Evolutionary conservation across 1,140 invertebrate genomes (phyloP), one percentile per base, ranked within the genome.

Genomic region (Antheraea mylitta): DNA sequence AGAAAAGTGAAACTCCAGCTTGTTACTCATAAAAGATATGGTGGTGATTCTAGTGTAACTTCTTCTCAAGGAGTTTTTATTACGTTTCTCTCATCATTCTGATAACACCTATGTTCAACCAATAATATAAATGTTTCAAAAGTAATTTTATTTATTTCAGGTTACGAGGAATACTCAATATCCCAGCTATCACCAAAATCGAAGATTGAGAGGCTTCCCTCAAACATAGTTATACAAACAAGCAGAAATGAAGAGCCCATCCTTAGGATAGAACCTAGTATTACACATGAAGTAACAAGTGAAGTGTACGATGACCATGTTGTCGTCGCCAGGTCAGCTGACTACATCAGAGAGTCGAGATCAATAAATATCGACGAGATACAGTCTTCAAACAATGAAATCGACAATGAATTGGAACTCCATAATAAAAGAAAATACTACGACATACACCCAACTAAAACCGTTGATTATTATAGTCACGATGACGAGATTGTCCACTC

Each of bases 151-250:
- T 76, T 68, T 36, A n/a, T 85, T 93, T 72, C 89, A 93, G 93
- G 87, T 78, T 88, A 92, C 67, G 92, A 93, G 71, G 92, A 94
- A 71, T 93, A 93, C 81, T 91, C 93, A 19, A 93, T 94, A 87
- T 93, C 93, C 3, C 93, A 94, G 70, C 85, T 94, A 68, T 94
- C 94, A 73, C 94, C 93, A 71, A 93, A 93, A 78, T 94, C 94
- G 36, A 87, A 83, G 18, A 61, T 66, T 38, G 72, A 83, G 18
- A 79, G 83, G 22, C 59, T 75, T 70, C 66, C 66, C 42, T 16
- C 72, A 75, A n/a, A 77, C 59, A 67, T 77, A n/a, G 71, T 81
- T 45, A 67, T 85, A 72, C 73, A 83, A 76, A 84, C 87, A 67
- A 86, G 85, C 79, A 48, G 70, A 80, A 67, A 75, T 76, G 86